A percentile compares a stretch with the other conserved stretches of the same genome.
phyloP scores from a whole-genome alignment of 2,113 vertebrate species.

The Nycticebus coucang region DNA sequence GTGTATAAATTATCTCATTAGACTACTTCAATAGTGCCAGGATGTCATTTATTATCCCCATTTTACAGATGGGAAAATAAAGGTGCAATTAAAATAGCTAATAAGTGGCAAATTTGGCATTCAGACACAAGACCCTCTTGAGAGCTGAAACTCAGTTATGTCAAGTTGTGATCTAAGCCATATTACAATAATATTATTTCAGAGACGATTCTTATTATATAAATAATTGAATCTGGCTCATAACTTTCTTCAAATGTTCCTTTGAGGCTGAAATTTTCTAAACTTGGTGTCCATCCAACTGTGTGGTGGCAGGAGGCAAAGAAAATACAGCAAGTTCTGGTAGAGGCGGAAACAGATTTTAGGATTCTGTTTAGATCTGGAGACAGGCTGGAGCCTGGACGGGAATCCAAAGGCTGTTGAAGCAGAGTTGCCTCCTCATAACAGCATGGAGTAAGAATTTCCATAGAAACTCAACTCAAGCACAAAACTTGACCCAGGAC shows the following conservation, averaged over 20 bases:
- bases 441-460: slow-evolving; percentile 70
- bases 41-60: not conserved
- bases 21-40: not conserved
- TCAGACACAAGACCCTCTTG: not conserved
- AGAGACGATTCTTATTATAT: slow-evolving; percentile 64
- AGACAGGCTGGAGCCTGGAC: slow-evolving; percentile 80
- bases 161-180: slow-evolving; percentile 45
- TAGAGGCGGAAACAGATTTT: slow-evolving; percentile 79
- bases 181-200: slow-evolving; percentile 54
- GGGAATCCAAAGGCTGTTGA: slow-evolving; percentile 78
- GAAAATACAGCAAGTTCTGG: slow-evolving; percentile 81
- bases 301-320: slow-evolving; percentile 80
- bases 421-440: slow-evolving; percentile 73
- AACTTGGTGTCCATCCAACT: slow-evolving; percentile 82
- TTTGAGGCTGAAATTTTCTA: slow-evolving; percentile 78
- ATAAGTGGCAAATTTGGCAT: slow-evolving; percentile 14
- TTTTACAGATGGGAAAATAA: slow-evolving; percentile 58
- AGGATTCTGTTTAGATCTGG: slow-evolving; percentile 80
- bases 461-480: slow-evolving; percentile 77
- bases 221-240: slow-evolving; percentile 70
- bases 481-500: slow-evolving; percentile 62
- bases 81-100: slow-evolving; percentile 23
- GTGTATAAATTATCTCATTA: not conserved
- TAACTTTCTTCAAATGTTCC: slow-evolving; percentile 79
- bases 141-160: not conserved